Conservation (phyloP, 2,797 vertebrate genomes). For the Ceyx erithaca region DNA sequence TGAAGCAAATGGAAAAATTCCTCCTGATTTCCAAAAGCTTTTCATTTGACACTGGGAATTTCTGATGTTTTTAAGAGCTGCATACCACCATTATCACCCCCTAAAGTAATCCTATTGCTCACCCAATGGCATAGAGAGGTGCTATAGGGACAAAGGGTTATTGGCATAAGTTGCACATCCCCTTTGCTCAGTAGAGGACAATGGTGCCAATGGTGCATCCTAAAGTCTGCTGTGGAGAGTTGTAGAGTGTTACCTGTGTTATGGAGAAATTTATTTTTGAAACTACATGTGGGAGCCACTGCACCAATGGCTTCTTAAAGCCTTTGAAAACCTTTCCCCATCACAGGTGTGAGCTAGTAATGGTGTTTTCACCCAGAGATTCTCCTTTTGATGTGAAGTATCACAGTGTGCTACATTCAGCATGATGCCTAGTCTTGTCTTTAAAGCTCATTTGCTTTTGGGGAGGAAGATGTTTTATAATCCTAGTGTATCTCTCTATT, state of each 20-base stretch:
- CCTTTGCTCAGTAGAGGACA: neutral
- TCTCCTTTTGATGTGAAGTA: neutral
- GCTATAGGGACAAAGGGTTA: neutral
- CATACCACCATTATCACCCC: neutral
- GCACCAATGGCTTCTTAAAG: neutral
- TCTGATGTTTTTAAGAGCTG: neutral
- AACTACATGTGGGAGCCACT: neutral
- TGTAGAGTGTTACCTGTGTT: neutral
- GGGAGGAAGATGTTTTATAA: neutral
- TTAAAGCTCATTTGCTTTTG: neutral
- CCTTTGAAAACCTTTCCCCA: neutral
- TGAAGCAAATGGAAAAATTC: neutral
- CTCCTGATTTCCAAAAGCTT: neutral
- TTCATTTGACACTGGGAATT: neutral
- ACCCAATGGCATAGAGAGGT: neutral
- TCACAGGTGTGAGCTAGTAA: neutral
- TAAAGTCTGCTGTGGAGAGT: neutral
- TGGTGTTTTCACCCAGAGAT: neutral
- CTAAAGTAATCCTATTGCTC: neutral
- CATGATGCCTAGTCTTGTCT: neutral
- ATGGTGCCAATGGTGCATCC: fast-evolving
- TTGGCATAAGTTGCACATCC: neutral
- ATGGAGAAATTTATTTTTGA: neutral
- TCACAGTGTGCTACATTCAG: neutral
- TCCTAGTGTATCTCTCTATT: neutral